phyloP scores from a whole-genome alignment of 2,113 vertebrate genomes.

The Herpetotheres cachinnans region DNA sequence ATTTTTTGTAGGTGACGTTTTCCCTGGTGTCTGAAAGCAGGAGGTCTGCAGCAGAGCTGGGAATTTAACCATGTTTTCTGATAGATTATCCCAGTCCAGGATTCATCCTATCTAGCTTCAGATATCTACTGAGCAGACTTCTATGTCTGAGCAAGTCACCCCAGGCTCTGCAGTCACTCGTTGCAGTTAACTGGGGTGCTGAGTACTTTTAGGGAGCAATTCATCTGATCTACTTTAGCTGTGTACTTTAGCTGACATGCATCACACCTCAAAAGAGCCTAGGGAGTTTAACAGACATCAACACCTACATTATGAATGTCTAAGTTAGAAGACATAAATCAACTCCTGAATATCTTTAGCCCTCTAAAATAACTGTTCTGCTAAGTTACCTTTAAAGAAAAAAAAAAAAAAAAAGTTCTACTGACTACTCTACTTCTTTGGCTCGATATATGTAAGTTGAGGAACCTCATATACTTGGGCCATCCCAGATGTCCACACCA shows the following conservation, averaged over 20 bases:
- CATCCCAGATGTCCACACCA: fast-evolving
- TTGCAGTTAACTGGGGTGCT: neutral
- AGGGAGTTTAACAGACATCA: neutral
- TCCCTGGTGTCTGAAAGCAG: neutral
- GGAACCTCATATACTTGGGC: neutral
- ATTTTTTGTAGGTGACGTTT: neutral
- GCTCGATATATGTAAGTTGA: neutral
- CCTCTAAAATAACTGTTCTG: neutral
- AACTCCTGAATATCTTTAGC: neutral
- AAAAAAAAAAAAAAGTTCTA: too few species aligned
- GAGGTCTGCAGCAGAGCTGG: neutral
- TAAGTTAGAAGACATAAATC: neutral
- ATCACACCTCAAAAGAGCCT: neutral
- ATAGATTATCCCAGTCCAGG: neutral
- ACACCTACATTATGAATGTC: neutral
- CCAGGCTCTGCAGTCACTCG: neutral
- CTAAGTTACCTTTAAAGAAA: neutral
- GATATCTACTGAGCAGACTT: neutral
- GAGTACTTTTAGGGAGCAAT: slow-evolving; percentile 2
- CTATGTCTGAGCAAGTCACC: neutral
- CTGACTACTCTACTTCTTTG: neutral
- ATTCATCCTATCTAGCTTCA: neutral
- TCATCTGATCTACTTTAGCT: neutral
- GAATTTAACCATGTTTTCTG: neutral
- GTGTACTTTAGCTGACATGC: neutral